Conservation (phyloP, 2,797 vertebrate genomes). For the Cynodonichthys magdalenae region DNA sequence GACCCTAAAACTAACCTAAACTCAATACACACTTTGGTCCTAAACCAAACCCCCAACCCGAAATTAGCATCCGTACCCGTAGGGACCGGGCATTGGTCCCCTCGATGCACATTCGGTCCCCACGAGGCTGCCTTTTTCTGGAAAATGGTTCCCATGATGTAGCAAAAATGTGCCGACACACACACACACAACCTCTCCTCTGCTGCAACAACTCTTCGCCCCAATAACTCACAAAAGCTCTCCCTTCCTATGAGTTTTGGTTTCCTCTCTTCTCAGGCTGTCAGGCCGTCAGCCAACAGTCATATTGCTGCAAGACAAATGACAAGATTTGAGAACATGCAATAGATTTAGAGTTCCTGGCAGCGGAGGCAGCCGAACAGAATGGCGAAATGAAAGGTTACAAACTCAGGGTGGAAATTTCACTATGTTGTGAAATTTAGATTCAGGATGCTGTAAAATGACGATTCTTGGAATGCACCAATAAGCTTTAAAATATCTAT, state of each 20-base stretch:
- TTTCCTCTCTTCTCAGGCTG: conserved; percentile 32
- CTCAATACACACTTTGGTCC: too few relatives aligned
- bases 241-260: conserved; percentile 24
- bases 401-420: conserved; percentile 13
- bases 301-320: conserved; percentile 25
- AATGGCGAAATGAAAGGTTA: neutral
- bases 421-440: conserved; percentile 7
- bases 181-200: conserved; percentile 1
- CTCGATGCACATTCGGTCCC: too few relatives aligned
- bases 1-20: too few relatives aligned
- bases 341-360: conserved; percentile 16
- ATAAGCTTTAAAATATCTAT: neutral
- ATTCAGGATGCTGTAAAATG: conserved; percentile 8
- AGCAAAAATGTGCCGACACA: too few relatives aligned
- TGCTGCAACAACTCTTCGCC: conserved; percentile 46
- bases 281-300: conserved; percentile 50
- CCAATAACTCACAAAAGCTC: conserved; percentile 21
- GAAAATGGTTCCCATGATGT: too few relatives aligned
- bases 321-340: conserved; percentile 21
- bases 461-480: neutral
- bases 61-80: too few relatives aligned
- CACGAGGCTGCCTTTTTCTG: too few relatives aligned
- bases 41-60: too few relatives aligned
- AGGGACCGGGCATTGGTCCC: too few relatives aligned
- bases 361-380: neutral